These are phyloP conservation scores for Auanema sp. DNA, from an alignment of 2,888 invertebrate species.

Conservation along the genomic window DNA sequence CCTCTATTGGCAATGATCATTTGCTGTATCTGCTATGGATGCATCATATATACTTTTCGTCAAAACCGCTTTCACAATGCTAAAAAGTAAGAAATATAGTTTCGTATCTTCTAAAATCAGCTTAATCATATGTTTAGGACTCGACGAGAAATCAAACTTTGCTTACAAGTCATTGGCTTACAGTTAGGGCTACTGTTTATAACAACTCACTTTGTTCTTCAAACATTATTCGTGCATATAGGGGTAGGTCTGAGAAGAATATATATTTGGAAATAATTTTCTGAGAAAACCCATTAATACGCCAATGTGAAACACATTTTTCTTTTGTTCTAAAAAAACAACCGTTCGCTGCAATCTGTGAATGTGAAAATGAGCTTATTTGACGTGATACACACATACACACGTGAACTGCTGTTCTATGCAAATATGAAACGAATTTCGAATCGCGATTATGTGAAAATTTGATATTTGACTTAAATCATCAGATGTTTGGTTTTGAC, in stretches of 20 bases:
- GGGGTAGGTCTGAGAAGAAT: not conserved
- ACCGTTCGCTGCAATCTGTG: too few species aligned
- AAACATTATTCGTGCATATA: not conserved
- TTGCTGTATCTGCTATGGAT: not conserved
- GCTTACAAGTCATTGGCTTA: not conserved
- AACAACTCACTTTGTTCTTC: not conserved
- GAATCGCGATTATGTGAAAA: too few species aligned
- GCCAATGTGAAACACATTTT: too few species aligned
- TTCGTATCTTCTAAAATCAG: not conserved
- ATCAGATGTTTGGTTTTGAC: too few species aligned
- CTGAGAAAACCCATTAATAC: too few species aligned
- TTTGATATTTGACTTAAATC: too few species aligned
- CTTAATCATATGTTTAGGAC: not conserved
- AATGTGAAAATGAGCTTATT: too few species aligned
- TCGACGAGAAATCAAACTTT: not conserved
- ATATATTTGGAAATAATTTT: too few species aligned
- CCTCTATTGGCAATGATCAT: not conserved
- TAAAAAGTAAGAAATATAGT: not conserved
- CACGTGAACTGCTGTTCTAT: too few species aligned
- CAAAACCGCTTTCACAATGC: not conserved
- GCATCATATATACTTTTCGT: not conserved
- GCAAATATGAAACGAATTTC: too few species aligned
- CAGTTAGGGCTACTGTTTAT: not conserved
- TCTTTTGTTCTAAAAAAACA: too few species aligned
- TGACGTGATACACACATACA: too few species aligned